Base-by-base conservation (phyloP, 2,113 vertebrate species). In the Syngnathoides biaculeatus region DNA sequence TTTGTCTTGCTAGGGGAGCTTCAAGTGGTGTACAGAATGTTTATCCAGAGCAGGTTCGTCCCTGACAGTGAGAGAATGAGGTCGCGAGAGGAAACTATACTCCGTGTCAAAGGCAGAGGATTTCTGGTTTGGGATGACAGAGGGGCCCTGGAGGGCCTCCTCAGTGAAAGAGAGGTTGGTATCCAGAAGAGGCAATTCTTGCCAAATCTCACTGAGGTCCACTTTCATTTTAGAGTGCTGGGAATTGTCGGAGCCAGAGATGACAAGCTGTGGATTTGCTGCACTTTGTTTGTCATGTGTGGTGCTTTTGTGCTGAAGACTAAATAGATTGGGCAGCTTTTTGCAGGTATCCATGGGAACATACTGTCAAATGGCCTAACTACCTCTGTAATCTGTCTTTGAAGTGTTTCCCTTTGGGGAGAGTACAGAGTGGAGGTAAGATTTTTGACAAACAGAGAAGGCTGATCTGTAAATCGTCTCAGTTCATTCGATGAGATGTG, bases 121-220 rank as follows among this genome's bases (percentile, higher is more conserved):
- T 27, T 26, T 27, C 24, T 27, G 14, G 3, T 26, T 56, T 56
- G 14, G 26, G 26, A 27, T 4, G 12, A 56, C 24, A 15, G 9
- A 27, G 12, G 24, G 24, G 20, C 20, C 15, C 45, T 7, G 5
- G 7, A 17, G n/a, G 48, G 9, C 48, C 17, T 27, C 24, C 12
- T 14, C 13, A 27, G 53, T 22, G 10, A 22, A 26, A 56, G 17
- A 56, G 53, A 27, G 9, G 22, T 27, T 5, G 14, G 53, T 56
- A 15, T 27, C 2, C 53, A 14, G 53, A 27, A 91, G 87, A 76
- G 86, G 90, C 86, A 86, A 88, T 91, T 90, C 93, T 94, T 87
- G 79, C 12, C 53, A 42, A 24, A 64, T 71, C 27, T 77, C 80
- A 4, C 84, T 86, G 52, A 93, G 91, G 56, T 93, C 92, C 40